Evolutionary conservation across 2,797 vertebrate species (phyloP), one percentile per base, ranked within the genome.

Genomic region (Euthynnus affinis): DNA sequence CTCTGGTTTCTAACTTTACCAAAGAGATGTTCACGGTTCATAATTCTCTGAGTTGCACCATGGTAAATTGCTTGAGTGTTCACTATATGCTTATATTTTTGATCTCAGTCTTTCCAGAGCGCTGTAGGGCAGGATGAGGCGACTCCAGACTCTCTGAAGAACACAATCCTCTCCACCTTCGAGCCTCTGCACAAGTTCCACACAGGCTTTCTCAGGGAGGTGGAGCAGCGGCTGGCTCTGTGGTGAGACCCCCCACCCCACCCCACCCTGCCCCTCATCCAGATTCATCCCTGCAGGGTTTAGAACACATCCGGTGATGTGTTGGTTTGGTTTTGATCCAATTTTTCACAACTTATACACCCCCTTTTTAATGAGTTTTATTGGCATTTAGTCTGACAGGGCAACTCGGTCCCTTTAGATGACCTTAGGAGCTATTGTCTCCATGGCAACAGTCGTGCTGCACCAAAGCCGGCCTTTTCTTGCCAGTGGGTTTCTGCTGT

Each of bases 151-250:
- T 91, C 96, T 32, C 85, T 99, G 91, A 98, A 93, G 91, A 96
- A 80, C 81, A 89, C 96, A 57, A 83, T 99, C 84, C 96, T 96
- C 91, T 96, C 97, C 55, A 97, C 95, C 90, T 98, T 99, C 5
- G 96, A 98, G 90, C 98, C 98, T 57, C 95, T 99, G 88, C 96
- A 98, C 95, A 98, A 96, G 87, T 99, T 97, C 92, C 98, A 99
- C 86, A 93, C 95, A 23, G 96, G 93, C 86, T 99, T 99, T 93
- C 96, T 99, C 91, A 97, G 96, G 93, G 98, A 99, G 93, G 96
- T 98, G 89, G 98, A 99, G 92, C 98, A 99, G 85, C 95, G 98
- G 72, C 95, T 99, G 70, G 96, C 96, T 70, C 87, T 97, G n/a
- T 99, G 98, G 98, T 99, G 93, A 99, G 97, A 81, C 53, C 23